Conservation (phyloP, 2,113 vertebrate species). For the Aepyceros melampus region DNA sequence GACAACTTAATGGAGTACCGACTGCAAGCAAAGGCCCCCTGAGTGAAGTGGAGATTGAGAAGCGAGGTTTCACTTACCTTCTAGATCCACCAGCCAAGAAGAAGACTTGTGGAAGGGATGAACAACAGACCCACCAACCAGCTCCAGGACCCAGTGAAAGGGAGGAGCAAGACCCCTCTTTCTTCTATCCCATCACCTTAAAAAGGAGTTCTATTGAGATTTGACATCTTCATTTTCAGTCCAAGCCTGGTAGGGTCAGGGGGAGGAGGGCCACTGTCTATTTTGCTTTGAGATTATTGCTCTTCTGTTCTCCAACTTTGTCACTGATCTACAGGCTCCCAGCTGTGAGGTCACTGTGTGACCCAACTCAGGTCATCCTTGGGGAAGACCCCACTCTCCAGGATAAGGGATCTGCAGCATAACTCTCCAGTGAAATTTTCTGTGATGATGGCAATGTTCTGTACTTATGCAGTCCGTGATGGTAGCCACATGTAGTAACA, state of each 20-base stretch:
- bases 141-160: background rate
- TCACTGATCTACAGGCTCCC: background rate
- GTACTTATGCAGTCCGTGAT: accelerated
- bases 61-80: background rate
- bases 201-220: background rate
- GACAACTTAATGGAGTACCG: background rate
- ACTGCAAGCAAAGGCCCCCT: background rate
- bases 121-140: background rate
- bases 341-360: background rate
- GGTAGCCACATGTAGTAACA: background rate
- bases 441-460: background rate
- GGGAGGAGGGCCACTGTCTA: background rate
- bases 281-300: background rate
- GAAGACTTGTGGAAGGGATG: background rate
- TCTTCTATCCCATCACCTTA: background rate
- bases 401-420: background rate
- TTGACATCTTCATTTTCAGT: background rate
- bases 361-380: background rate
- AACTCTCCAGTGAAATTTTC: background rate
- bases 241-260: too few relatives aligned
- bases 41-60: background rate
- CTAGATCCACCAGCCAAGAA: background rate
- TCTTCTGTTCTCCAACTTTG: background rate
- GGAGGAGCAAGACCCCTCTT: background rate
- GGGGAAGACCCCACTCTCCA: background rate